phyloP scores from a whole-genome alignment of 1,140 invertebrate genomes.

The Antheraea mylitta region DNA sequence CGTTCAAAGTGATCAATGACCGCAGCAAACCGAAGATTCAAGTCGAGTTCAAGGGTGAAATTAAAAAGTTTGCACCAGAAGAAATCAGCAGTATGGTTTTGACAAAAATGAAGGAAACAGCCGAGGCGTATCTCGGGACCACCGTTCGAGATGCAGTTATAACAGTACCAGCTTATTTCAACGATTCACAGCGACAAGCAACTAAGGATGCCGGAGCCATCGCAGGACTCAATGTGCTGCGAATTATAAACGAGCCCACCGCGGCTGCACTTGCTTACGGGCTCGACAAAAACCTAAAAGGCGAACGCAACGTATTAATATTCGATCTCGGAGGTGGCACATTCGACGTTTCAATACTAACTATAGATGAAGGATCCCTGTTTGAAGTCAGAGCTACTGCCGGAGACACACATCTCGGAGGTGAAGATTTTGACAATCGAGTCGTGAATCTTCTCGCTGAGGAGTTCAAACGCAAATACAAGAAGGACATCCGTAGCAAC shows the following conservation, averaged over 20 bases:
- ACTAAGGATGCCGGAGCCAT: conserved; percentile 88
- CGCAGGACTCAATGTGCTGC: conserved; percentile 83
- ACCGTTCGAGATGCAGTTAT: conserved; percentile 82
- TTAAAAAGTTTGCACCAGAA: conserved; percentile 85
- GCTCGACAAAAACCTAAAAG: conserved; percentile 84
- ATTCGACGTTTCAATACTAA: conserved; percentile 91
- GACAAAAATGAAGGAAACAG: conserved; percentile 32
- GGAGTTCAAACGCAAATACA: conserved; percentile 79
- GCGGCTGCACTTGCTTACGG: conserved; percentile 88
- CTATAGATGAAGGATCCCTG: conserved; percentile 90
- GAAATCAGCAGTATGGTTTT: conserved; percentile 75
- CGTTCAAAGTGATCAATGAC: conserved; percentile 83
- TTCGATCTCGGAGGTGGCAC: conserved; percentile 84
- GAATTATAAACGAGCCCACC: conserved; percentile 88
- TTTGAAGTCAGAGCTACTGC: conserved; percentile 89
- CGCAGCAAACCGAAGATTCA: conserved; percentile 81
- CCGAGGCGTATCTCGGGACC: conserved; percentile 85
- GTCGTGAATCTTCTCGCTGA: conserved; percentile 86
- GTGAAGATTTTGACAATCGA: conserved; percentile 93
- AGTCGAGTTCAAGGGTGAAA: conserved; percentile 61
- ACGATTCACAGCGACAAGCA: conserved; percentile 76
- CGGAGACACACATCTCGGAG: conserved; percentile 86
- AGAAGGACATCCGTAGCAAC: conserved; percentile 73
- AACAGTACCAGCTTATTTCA: conserved; percentile 61
- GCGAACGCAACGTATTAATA: conserved; percentile 84